A percentile compares a stretch with the other conserved stretches of the same genome.
These are phyloP conservation scores for Agrilus mali DNA, from an alignment of 2,888 invertebrate genomes.

Conservation along the genomic window DNA sequence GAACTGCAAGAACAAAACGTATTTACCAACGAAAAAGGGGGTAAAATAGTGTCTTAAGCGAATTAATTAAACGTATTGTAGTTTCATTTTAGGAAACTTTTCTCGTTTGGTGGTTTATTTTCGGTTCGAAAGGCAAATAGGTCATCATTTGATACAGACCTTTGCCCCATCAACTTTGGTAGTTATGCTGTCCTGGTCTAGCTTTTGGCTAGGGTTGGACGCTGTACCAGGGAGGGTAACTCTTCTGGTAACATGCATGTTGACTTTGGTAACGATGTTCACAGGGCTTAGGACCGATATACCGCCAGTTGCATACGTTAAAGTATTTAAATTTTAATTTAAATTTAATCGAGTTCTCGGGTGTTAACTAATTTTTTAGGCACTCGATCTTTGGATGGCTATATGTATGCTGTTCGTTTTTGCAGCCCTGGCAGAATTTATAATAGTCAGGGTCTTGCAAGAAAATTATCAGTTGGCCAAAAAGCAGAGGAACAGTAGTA, in stretches of 20 bases:
- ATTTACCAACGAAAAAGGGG: conserved; percentile 66
- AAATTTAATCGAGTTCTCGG: background rate
- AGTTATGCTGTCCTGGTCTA: conserved; percentile 77
- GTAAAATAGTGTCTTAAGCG: conserved; percentile 24
- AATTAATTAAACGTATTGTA: no score
- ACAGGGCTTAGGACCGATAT: conserved; percentile 70
- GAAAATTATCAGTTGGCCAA: conserved; percentile 55
- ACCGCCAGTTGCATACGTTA: conserved; percentile 77
- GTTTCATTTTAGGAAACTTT: conserved; percentile 50
- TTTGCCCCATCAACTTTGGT: conserved; percentile 74
- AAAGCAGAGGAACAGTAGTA: conserved; percentile 21
- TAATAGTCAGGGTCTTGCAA: conserved; percentile 69
- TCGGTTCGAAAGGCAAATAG: conserved; percentile 71
- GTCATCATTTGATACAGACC: conserved; percentile 73
- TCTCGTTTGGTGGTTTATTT: conserved; percentile 67
- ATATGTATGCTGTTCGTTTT: conserved; percentile 81
- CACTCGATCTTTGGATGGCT: conserved; percentile 79
- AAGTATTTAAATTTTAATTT: conserved; percentile 39
- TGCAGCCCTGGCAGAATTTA: conserved; percentile 70
- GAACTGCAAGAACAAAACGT: conserved; percentile 59
- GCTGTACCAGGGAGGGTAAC: conserved; percentile 75
- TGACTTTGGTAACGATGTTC: conserved; percentile 77
- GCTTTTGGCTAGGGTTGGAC: conserved; percentile 75
- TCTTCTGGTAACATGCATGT: conserved; percentile 69
- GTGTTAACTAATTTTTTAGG: conserved; percentile 36